These are phyloP conservation scores for Cremastinae sp. DNA, from an alignment of 2,888 invertebrate species.

Conservation along the genomic window DNA sequence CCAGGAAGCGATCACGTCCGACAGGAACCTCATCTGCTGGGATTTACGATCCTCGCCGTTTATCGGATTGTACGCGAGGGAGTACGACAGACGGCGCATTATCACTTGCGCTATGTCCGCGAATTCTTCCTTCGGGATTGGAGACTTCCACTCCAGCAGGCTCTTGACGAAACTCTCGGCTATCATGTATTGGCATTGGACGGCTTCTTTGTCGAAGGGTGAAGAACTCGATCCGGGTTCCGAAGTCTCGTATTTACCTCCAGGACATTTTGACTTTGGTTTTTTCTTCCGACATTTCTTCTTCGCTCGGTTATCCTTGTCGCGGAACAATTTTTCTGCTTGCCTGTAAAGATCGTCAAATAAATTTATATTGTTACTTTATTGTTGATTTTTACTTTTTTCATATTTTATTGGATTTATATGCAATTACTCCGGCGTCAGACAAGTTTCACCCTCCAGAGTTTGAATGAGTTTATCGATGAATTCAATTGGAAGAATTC, in stretches of 20 bases:
- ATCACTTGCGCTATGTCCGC: conserved; percentile 73
- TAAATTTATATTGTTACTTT: not conserved
- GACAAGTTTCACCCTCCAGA: conserved; percentile 70
- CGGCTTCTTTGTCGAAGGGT: conserved; percentile 68
- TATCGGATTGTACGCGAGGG: conserved; percentile 66
- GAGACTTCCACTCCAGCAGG: conserved; percentile 71
- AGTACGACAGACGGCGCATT: conserved; percentile 64
- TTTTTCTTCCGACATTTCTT: conserved; percentile 51
- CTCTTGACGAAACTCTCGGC: conserved; percentile 74
- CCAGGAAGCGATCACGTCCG: conserved; percentile 75
- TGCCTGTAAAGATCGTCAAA: conserved; percentile 68
- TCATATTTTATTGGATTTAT: no score
- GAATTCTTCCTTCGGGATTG: conserved; percentile 69
- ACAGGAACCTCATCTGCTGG: conserved; percentile 73
- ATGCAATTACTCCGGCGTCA: conserved; percentile 77
- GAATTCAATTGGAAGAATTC: conserved; percentile 67
- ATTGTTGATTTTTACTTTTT: no score
- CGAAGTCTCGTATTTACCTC: not conserved
- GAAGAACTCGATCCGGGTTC: conserved; percentile 4
- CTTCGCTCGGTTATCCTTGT: conserved; percentile 53
- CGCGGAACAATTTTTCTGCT: conserved; percentile 67
- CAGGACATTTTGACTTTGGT: conserved; percentile 25
- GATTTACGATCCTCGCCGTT: conserved; percentile 71
- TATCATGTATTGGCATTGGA: conserved; percentile 72
- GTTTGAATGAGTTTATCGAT: conserved; percentile 71